Percentiles rank a stretch among this genome's conserved stretches.
Conservation (phyloP, 2,888 invertebrate genomes). For the Halictus ligatus region DNA sequence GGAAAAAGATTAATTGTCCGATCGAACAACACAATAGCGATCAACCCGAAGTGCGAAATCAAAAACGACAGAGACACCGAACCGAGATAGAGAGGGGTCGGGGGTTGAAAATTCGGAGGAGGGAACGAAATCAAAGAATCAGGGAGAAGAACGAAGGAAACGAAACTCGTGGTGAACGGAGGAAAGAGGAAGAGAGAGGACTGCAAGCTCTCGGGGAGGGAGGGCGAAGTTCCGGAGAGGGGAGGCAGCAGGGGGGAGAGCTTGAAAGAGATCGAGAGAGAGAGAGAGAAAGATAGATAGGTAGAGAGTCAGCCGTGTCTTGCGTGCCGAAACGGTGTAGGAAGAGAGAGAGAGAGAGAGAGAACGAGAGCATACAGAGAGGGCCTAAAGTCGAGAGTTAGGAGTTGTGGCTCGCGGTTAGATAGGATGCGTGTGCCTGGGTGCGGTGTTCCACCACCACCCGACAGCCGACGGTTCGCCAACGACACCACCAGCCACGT, state of each 20-base stretch:
- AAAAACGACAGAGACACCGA: neutral
- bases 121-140: neutral
- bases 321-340: conserved; percentile 47
- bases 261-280: conserved; percentile 36
- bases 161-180: conserved; percentile 14
- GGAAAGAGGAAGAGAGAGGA: conserved; percentile 24
- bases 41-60: neutral
- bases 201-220: conserved; percentile 21
- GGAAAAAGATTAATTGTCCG: neutral
- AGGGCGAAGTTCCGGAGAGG: conserved; percentile 18
- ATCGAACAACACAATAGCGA: neutral
- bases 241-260: conserved; percentile 22
- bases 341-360: neutral
- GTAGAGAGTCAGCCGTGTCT: conserved; percentile 48
- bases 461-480: conserved; percentile 68
- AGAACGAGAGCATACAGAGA: conserved; percentile 44
- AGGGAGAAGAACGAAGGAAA: neutral
- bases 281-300: conserved; percentile 12
- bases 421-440: conserved; percentile 84
- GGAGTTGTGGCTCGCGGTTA: conserved; percentile 81
- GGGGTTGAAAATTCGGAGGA: neutral
- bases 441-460: conserved; percentile 82
- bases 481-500: conserved; percentile 50
- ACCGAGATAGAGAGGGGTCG: neutral
- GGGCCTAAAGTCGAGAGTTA: conserved; percentile 76